Base-by-base conservation (phyloP, 1,140 invertebrate genomes). In the Caerostris extrusa region DNA sequence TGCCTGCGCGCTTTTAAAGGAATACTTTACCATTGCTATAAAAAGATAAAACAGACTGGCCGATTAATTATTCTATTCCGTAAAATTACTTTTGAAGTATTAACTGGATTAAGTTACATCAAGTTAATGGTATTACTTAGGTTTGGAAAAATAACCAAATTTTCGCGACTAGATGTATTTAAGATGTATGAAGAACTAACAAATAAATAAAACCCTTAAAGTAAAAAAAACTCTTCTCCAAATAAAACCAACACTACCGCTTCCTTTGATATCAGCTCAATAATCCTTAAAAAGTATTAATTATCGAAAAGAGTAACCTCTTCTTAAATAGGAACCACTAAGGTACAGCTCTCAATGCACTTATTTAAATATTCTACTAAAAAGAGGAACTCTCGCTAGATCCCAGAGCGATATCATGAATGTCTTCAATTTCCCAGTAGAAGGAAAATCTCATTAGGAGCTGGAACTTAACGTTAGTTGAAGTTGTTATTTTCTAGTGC, bases 271-370 rank as follows among this genome's bases (percentile, higher is more conserved):
- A 83, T 19, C 56, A 57, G 82, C 53, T 83, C 82, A 55, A 83
- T 83, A 34, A 83, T 83, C 82, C 82, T 83, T 83, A 19, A 55
- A 83, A 55, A 83, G 82, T 83, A 83, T 83, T 83, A 83, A 83
- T 83, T 83, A 83, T 83, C 55, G 82, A 83, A 58, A 58, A 19
- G 5, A 83, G 55, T 34, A 83, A 58, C 82, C 56, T 83, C 56
- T 83, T 58, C 82, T 83, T 83, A 83, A 83, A 83, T 55, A 83
- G 53, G 14, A 55, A 12, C 7, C 19, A 12, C 56, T 5, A 56
- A 57, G 56, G 82, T 19, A 58, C 14, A 83, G 82, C 17, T 17
- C 14, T 83, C 57, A 83, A 83, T 83, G 55, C 19, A 58, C 82
- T 83, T 83, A 83, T 83, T 83, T 83, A 83, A 77, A 55, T 83